These are phyloP conservation scores for Coronaproctus castanopsis DNA, from an alignment of 2,888 invertebrate species.

Conservation along the genomic window DNA sequence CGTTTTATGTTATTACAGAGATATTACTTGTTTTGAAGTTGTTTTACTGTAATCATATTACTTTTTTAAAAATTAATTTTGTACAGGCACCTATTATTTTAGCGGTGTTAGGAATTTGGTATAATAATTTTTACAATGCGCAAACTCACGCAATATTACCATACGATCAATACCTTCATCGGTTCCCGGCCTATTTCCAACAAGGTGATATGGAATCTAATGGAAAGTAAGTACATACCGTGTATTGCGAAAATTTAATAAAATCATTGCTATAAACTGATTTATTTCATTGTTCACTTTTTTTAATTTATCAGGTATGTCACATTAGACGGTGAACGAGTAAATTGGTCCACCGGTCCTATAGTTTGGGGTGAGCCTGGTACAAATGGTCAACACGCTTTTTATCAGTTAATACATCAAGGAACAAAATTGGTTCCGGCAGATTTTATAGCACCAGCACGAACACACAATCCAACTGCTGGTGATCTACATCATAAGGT, in stretches of 20 bases:
- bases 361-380: slow-evolving; percentile 97
- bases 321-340: slow-evolving; percentile 42
- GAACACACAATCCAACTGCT: slow-evolving; percentile 64
- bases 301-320: too few relatives aligned
- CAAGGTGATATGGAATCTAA: slow-evolving; percentile 99
- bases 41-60: background rate
- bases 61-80: slow-evolving; percentile 4
- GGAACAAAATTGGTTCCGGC: slow-evolving; percentile 77
- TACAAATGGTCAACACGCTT: slow-evolving; percentile 98
- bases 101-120: slow-evolving; percentile 83
- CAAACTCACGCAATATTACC: slow-evolving; percentile 92
- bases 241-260: too few relatives aligned
- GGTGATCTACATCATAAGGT: slow-evolving; percentile 69
- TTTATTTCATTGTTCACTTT: too few relatives aligned
- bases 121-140: slow-evolving; percentile 79
- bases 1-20: too few relatives aligned
- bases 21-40: background rate
- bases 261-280: too few relatives aligned
- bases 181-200: slow-evolving; percentile 98
- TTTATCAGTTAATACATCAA: slow-evolving; percentile 97
- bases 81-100: slow-evolving; percentile 73
- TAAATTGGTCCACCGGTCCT: slow-evolving; percentile 47
- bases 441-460: slow-evolving; percentile 85
- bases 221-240: slow-evolving; percentile 75
- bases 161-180: slow-evolving; percentile 95